These are phyloP conservation scores for Enteromius argenteus DNA, from an alignment of 2,797 vertebrate species.

Conservation along the genomic window DNA sequence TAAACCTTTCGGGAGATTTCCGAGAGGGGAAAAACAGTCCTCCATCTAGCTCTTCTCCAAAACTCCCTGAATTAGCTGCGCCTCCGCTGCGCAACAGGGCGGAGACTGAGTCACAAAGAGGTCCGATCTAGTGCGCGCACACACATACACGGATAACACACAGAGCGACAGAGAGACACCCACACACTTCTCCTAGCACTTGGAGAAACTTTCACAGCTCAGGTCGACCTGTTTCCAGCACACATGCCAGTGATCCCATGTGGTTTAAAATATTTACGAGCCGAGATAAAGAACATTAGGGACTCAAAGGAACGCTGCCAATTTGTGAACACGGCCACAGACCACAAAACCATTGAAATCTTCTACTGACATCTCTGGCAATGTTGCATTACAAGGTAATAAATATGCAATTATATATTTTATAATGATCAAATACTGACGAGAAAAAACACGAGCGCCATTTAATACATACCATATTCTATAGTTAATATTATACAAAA, in stretches of 20 bases:
- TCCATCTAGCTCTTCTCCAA: slow-evolving; percentile 70
- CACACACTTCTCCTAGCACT: slow-evolving; percentile 7
- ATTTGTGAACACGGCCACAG: slow-evolving; percentile 26
- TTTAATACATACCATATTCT: not conserved
- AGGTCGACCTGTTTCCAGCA: slow-evolving; percentile 54
- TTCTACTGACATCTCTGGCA: not conserved
- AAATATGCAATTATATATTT: not conserved
- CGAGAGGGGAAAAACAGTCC: slow-evolving; percentile 62
- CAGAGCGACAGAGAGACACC: not conserved
- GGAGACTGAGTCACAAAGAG: slow-evolving; percentile 76
- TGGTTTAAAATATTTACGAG: slow-evolving; percentile 30
- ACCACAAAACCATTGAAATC: slow-evolving; percentile 2
- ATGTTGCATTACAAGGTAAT: not conserved
- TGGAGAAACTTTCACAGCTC: slow-evolving; percentile 56
- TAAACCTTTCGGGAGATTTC: slow-evolving; percentile 53
- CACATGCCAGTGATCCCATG: slow-evolving; percentile 18
- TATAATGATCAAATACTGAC: not conserved
- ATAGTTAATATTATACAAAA: not conserved
- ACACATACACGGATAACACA: slow-evolving; percentile 56
- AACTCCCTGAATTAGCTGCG: slow-evolving; percentile 74
- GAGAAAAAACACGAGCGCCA: not conserved
- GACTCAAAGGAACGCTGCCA: not conserved
- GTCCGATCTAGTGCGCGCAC: slow-evolving; percentile 80
- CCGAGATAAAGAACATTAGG: slow-evolving; percentile 18
- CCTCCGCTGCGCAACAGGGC: slow-evolving; percentile 76